Evolutionary conservation across 2,888 invertebrate genomes (phyloP).

Genomic region (Chymomyza fuscimana): DNA sequence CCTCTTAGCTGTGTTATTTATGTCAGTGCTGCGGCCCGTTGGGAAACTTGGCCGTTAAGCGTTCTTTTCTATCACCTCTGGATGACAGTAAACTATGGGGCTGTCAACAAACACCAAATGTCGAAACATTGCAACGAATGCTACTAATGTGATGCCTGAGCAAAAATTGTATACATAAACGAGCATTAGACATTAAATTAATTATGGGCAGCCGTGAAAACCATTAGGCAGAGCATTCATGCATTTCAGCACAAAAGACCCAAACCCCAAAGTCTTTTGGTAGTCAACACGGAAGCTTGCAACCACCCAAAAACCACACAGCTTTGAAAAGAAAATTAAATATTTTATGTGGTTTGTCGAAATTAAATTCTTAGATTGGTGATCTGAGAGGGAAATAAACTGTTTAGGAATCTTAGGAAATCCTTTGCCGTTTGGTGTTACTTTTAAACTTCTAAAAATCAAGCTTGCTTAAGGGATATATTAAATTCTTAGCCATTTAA

Average conservation of each 20-base stretch:
- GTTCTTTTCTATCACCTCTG: background rate
- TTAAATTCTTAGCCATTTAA: no score
- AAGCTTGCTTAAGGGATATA: no score
- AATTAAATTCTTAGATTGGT: background rate
- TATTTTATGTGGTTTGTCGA: constrained; percentile 24
- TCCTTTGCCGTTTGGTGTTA: no score
- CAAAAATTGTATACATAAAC: constrained; percentile 48
- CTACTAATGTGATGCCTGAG: background rate
- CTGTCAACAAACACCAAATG: constrained; percentile 5
- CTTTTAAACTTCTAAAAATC: no score
- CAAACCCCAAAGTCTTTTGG: background rate
- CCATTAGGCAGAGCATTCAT: constrained; percentile 20
- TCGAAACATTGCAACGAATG: background rate
- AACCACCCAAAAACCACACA: background rate
- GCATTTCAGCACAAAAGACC: background rate
- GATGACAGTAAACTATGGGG: constrained; percentile 17
- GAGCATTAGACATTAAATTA: constrained; percentile 55
- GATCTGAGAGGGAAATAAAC: background rate
- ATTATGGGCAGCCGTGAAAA: constrained; percentile 52
- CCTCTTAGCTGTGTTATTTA: constrained; percentile 40
- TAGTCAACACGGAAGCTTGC: background rate
- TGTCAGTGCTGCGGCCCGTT: constrained; percentile 39
- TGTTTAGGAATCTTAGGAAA: no score
- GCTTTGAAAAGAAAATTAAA: constrained; percentile 37
- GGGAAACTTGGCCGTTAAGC: background rate